A percentile compares a stretch with the other conserved stretches of the same genome.
phyloP scores from a whole-genome alignment of 2,113 vertebrate genomes.

The Oreochromis aureus region DNA sequence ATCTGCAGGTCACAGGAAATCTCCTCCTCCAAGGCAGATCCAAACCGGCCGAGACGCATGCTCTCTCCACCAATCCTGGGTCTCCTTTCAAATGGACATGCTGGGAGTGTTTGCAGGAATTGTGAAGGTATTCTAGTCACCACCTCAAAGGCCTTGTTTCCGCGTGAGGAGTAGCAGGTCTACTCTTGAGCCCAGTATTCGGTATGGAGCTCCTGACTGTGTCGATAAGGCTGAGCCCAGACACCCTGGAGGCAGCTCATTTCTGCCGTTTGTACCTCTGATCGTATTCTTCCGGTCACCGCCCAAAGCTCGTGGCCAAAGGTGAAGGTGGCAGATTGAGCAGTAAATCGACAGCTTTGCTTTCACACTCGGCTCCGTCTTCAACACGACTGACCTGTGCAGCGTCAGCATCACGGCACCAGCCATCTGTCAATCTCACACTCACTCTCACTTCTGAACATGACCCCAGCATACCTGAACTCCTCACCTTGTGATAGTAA shows the following conservation, averaged over 20 bases:
- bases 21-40: neutral
- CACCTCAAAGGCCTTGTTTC: neutral
- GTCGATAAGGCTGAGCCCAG: neutral
- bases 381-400: neutral
- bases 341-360: neutral
- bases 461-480: neutral
- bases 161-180: neutral
- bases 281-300: neutral
- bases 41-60: neutral
- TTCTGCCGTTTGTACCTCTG: neutral
- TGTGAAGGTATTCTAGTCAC: neutral
- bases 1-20: neutral
- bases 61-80: neutral
- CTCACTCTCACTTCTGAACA: neutral
- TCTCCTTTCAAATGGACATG: neutral
- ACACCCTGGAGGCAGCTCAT: neutral
- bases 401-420: neutral
- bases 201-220: neutral
- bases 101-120: neutral
- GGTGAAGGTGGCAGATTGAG: neutral
- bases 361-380: neutral
- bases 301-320: neutral
- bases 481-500: neutral
- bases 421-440: neutral
- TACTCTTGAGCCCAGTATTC: neutral